phyloP scores from a whole-genome alignment of 2,113 vertebrate genomes.

The Brienomyrus brachyistius region DNA sequence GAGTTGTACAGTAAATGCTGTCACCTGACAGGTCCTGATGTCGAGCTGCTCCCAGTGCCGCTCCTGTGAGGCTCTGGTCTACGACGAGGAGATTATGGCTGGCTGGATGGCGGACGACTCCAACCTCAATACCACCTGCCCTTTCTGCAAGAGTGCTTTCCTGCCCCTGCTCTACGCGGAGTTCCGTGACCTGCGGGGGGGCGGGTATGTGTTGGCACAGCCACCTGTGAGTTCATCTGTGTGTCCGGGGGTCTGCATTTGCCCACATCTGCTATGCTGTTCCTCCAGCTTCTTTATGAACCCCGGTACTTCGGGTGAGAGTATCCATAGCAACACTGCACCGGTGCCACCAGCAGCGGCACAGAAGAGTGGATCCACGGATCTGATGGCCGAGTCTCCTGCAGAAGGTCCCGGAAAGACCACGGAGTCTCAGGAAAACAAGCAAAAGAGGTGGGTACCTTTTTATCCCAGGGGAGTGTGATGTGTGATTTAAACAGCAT shows the following conservation, averaged over 20 bases:
- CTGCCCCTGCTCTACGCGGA: constrained; percentile 87
- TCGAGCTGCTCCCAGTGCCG: constrained; percentile 94
- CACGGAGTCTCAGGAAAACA: constrained; percentile 27
- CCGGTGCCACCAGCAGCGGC: constrained; percentile 59
- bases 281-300: constrained; percentile 80
- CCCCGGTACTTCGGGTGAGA: constrained; percentile 83
- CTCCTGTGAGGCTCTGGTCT: constrained; percentile 81
- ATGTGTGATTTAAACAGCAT: background rate
- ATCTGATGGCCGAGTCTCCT: constrained; percentile 62
- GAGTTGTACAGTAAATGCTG: background rate
- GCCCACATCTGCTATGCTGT: background rate
- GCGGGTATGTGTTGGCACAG: constrained; percentile 60
- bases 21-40: constrained; percentile 78
- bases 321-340: constrained; percentile 73
- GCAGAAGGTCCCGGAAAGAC: constrained; percentile 36
- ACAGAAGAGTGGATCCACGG: constrained; percentile 58
- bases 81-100: constrained; percentile 98
- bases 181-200: constrained; percentile 85
- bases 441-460: constrained; percentile 60
- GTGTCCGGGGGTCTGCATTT: background rate
- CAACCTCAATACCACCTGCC: constrained; percentile 91
- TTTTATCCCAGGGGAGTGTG: background rate
- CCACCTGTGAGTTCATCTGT: background rate
- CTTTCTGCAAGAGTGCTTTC: constrained; percentile 86
- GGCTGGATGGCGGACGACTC: constrained; percentile 96